Evolutionary conservation across 2,113 vertebrate species (phyloP).

Genomic region (Seriola rivoliana): DNA sequence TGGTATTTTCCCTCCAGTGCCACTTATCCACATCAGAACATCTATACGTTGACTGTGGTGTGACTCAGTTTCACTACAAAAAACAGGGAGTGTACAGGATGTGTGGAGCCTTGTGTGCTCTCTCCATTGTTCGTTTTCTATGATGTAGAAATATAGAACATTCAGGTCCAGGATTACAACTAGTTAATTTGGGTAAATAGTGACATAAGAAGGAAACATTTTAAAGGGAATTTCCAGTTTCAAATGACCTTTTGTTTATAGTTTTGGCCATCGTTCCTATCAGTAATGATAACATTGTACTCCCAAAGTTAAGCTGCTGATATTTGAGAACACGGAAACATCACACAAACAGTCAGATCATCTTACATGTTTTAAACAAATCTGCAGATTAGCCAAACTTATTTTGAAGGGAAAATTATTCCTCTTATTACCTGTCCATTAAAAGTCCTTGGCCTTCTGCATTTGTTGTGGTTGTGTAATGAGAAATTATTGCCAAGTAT

Average conservation of each 20-base stretch:
- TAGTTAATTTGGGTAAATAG: not conserved
- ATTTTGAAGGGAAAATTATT: not conserved
- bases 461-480: not conserved
- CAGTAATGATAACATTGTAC: not conserved
- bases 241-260: not conserved
- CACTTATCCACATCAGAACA: constrained; percentile 18
- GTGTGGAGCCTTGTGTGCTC: not conserved
- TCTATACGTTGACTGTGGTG: constrained; percentile 12
- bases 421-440: not conserved
- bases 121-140: not conserved
- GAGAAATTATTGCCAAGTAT: not conserved
- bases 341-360: not conserved
- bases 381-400: not conserved
- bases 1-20: constrained; percentile 32
- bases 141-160: not conserved
- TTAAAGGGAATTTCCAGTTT: not conserved
- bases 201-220: not conserved
- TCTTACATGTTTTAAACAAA: not conserved
- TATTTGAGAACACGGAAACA: not conserved
- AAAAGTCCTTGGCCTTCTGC: not conserved
- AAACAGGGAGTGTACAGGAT: constrained; percentile 27
- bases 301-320: not conserved
- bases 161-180: not conserved
- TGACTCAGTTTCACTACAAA: constrained; percentile 44
- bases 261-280: not conserved